These are phyloP conservation scores for Armadillidium nasatum DNA, from an alignment of 1,140 invertebrate genomes.

Conservation along the genomic window DNA sequence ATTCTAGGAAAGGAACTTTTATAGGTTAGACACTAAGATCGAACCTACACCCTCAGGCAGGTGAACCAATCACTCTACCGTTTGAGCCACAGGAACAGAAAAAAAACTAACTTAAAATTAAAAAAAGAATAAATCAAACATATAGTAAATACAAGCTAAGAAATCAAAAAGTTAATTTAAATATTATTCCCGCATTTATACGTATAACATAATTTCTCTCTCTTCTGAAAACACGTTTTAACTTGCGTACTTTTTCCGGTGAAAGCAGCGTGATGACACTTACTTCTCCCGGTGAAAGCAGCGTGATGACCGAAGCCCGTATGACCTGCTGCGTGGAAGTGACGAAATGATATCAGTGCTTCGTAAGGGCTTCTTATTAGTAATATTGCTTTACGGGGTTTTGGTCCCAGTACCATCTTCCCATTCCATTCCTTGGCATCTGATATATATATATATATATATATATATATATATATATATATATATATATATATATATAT, in stretches of 20 bases:
- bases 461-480: constrained; percentile 21
- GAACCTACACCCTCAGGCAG: too few relatives aligned
- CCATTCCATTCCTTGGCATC: neutral
- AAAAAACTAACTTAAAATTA: neutral
- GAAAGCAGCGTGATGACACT: neutral
- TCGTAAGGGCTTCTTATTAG: constrained; percentile 49
- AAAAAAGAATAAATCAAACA: neutral
- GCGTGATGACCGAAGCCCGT: constrained; percentile 40
- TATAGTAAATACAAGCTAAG: neutral
- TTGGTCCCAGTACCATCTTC: neutral
- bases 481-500: constrained; percentile 10
- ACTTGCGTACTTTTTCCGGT: neutral
- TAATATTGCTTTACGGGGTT: constrained; percentile 40
- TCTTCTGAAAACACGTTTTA: too few relatives aligned
- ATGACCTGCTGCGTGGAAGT: constrained; percentile 49
- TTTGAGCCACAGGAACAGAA: too few relatives aligned
- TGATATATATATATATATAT: neutral
- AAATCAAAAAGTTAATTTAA: neutral
- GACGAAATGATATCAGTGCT: constrained; percentile 48
- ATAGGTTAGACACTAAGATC: too few relatives aligned
- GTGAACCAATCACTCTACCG: too few relatives aligned
- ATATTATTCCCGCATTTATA: neutral
- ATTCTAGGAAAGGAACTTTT: too few relatives aligned
- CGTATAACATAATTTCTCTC: neutral
- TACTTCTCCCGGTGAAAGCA: constrained; percentile 31